Conservation (phyloP, 2,113 vertebrate species). For the Erinaceus europaeus region DNA sequence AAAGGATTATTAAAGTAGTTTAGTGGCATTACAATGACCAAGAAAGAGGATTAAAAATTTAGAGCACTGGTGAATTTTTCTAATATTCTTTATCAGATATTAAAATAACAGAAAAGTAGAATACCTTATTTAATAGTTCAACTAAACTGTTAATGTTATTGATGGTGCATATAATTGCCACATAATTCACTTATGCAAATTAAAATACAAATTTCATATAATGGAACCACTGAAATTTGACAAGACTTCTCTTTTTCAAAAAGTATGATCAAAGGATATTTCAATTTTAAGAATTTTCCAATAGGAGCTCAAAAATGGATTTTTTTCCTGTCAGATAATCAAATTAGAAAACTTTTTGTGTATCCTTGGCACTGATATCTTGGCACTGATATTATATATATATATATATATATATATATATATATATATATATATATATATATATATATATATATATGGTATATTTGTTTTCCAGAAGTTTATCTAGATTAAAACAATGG, state of each 20-base stretch:
- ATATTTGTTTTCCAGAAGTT: too few species aligned
- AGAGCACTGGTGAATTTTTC: too few species aligned
- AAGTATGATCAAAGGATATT: not conserved
- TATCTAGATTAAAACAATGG: too few species aligned
- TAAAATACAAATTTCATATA: not conserved
- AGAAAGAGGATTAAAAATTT: too few species aligned
- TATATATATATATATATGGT: too few species aligned
- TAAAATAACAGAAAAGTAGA: not conserved
- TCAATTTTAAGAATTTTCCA: not conserved
- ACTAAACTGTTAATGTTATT: not conserved
- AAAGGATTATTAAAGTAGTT: too few species aligned
- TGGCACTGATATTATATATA: too few species aligned
- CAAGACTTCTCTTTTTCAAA: not conserved
- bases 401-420: too few species aligned
- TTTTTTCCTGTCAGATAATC: too few species aligned
- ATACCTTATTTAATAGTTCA: too few species aligned
- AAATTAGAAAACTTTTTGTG: too few species aligned
- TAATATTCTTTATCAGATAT: not conserved
- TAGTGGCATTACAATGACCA: not conserved
- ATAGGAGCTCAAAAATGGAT: rapidly evolving
- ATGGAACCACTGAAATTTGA: not conserved
- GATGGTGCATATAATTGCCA: not conserved
- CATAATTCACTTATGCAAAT: not conserved
- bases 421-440: too few species aligned
- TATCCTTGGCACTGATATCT: not conserved